These are phyloP conservation scores for Drosophila robusta DNA, from an alignment of 2,888 invertebrate species.

Conservation along the genomic window DNA sequence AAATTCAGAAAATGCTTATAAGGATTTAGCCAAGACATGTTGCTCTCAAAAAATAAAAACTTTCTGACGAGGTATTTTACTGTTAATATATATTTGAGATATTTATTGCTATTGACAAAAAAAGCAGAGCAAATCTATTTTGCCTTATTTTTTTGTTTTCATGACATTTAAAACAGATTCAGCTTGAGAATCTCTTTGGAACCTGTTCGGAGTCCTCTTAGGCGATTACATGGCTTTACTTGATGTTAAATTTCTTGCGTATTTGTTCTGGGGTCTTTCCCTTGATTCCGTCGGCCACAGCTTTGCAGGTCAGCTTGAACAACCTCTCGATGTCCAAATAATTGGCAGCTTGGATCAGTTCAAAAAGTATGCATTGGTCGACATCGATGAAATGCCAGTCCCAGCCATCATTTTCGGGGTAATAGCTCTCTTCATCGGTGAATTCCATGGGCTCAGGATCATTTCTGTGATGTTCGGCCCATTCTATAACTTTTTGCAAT, in stretches of 20 bases:
- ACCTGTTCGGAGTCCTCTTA: neutral
- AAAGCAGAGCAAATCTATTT: neutral
- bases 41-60: conserved; percentile 7
- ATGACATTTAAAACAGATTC: too few species aligned
- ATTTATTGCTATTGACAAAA: conserved; percentile 1
- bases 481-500: conserved; percentile 45
- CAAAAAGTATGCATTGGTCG: conserved; percentile 50
- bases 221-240: conserved; percentile 1
- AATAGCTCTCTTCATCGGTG: too few species aligned
- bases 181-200: neutral
- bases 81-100: neutral
- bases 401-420: conserved; percentile 36
- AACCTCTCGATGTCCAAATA: conserved; percentile 57
- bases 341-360: conserved; percentile 53
- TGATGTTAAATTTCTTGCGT: conserved; percentile 51
- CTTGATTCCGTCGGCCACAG: conserved; percentile 55
- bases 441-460: conserved; percentile 14
- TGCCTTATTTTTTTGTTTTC: neutral
- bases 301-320: conserved; percentile 50
- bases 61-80: neutral
- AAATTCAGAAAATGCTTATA: conserved; percentile 14
- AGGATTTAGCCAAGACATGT: conserved; percentile 37
- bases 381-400: conserved; percentile 51
- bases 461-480: conserved; percentile 52
- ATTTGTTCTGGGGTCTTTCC: conserved; percentile 58